Evolutionary conservation across 2,888 invertebrate genomes (phyloP), one percentile per base, ranked within the genome.

Genomic region (Trichogramma evanescens): DNA sequence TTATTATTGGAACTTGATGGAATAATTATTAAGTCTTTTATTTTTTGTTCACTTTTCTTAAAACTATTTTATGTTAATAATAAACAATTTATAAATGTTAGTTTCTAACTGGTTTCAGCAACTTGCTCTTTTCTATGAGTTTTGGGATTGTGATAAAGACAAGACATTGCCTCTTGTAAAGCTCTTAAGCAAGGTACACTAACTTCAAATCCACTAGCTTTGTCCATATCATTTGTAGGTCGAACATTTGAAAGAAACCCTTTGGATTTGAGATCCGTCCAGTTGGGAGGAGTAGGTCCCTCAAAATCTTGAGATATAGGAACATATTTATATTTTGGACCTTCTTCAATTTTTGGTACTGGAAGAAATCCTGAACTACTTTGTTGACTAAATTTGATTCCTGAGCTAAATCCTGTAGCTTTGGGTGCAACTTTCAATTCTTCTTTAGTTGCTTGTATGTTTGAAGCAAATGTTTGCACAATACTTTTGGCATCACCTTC

Each of bases 401-500:
- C 95, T 0, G 89, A 88, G 0, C 94, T 93, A 78, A 94, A 95
- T 66, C 90, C 88, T 1, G 87, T 86, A 0, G 83, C 82, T 63
- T 82, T 83, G n/a, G 80, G 73, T 4, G 79, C 69, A 9, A 80
- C 73, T 65, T 80, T 70, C 58, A 81, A 80, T 67, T 88, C 87
- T 65, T 86, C 85, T 68, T 87, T 86, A 56, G 82, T 82, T 66
- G 88, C 86, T 68, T 88, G 86, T 13, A 82, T 83, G 65, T 82
- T 85, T 58, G 87, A 84, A 0, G 88, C 87, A 78, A 93, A 94
- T 8, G 88, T 88, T 65, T 86, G 89, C 0, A 96, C 80, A 69
- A 96, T 95, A 67, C 89, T 89, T 68, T 89, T 88, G 0, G 96
- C 96, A 75, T 95, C 89, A 7, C 88, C 89, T 67, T 92, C 91